Evolutionary conservation across 2,888 invertebrate genomes (phyloP).

Genomic region (Phaedon cochleariae): DNA sequence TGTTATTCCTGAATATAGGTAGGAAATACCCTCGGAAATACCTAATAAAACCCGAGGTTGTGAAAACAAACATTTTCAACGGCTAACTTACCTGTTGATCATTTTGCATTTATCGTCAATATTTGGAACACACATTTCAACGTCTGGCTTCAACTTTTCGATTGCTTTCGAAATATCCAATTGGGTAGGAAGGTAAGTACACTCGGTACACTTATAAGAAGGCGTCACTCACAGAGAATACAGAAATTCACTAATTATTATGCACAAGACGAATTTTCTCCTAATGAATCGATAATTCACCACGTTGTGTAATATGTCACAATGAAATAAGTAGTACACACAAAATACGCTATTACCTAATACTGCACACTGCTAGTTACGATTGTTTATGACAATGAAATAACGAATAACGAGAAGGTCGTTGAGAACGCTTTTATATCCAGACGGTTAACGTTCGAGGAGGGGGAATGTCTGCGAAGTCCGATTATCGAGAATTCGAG

Average conservation of each 20-base stretch:
- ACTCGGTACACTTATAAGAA: too few relatives aligned
- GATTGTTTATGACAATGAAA: slow-evolving; percentile 37
- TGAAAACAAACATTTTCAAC: too few relatives aligned
- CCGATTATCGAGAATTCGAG: slow-evolving; percentile 33
- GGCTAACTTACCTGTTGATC: slow-evolving; percentile 53
- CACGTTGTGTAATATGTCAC: slow-evolving; percentile 37
- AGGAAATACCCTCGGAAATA: too few relatives aligned
- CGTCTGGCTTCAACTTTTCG: neutral
- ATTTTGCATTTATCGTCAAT: slow-evolving; percentile 53
- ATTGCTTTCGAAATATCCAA: slow-evolving; percentile 28
- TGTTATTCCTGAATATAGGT: too few relatives aligned
- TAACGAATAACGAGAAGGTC: too few relatives aligned
- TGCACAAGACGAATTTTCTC: neutral
- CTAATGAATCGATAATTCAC: slow-evolving; percentile 1
- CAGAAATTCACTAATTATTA: too few relatives aligned
- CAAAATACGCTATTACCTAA: neutral
- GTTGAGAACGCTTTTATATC: slow-evolving; percentile 36
- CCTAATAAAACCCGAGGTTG: too few relatives aligned
- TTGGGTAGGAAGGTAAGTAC: neutral
- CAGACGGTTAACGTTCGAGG: neutral
- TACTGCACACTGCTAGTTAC: neutral
- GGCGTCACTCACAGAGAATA: too few relatives aligned
- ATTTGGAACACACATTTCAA: slow-evolving; percentile 50
- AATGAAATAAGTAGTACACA: slow-evolving; percentile 6
- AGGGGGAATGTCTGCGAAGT: slow-evolving; percentile 33